These are phyloP conservation scores for Drosophila nebulosa DNA, from an alignment of 1,140 invertebrate genomes.

Conservation along the genomic window DNA sequence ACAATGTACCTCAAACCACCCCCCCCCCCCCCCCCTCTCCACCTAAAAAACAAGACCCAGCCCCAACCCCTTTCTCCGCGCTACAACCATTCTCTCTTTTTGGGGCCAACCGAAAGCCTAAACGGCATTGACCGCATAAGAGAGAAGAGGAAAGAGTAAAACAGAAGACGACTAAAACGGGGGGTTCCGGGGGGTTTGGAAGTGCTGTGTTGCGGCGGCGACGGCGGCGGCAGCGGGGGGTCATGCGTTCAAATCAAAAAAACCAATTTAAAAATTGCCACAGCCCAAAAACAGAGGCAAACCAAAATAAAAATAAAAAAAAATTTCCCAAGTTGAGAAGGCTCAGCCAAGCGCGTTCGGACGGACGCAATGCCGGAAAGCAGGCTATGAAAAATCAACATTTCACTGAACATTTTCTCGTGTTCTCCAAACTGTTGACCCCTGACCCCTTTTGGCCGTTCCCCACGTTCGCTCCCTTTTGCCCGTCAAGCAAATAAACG, in stretches of 20 bases:
- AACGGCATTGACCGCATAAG: conserved; percentile 74
- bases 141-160: conserved; percentile 14
- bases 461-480: not conserved
- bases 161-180: not conserved
- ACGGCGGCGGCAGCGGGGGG: not conserved
- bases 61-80: no score
- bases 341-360: conserved; percentile 43
- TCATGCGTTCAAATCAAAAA: conserved; percentile 46
- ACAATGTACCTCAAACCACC: conserved; percentile 9
- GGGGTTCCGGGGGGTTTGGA: not conserved
- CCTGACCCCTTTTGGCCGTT: not conserved
- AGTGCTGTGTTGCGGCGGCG: not conserved
- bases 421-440: not conserved
- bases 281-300: conserved; percentile 31
- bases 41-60: no score
- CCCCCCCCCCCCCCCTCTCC: not conserved
- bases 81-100: not conserved
- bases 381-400: conserved; percentile 39
- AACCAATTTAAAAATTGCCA: conserved; percentile 74
- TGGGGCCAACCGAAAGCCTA: conserved; percentile 64
- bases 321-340: conserved; percentile 64
- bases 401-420: conserved; percentile 7
- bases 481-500: not conserved
- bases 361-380: conserved; percentile 42
- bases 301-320: conserved; percentile 19